Conservation (phyloP, 2,797 vertebrate species). For the Setipinna tenuifilis region DNA sequence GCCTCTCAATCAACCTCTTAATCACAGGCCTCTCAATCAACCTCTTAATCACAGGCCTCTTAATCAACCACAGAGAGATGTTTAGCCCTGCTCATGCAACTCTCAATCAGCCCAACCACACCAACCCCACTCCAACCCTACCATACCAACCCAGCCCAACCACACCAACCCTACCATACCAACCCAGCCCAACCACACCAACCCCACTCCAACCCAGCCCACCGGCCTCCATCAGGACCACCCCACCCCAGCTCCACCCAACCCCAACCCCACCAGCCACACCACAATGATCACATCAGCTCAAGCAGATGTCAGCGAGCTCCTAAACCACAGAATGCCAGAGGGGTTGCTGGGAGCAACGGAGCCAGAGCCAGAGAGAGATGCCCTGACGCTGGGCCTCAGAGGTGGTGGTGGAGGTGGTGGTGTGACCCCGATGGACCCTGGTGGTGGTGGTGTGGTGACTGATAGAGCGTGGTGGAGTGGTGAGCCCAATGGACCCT, state of each 20-base stretch:
- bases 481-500: too few relatives aligned
- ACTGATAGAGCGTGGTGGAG: too few relatives aligned
- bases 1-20: not conserved
- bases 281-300: not conserved
- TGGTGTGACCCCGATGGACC: not conserved
- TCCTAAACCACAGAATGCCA: not conserved
- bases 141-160: too few relatives aligned
- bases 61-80: not conserved
- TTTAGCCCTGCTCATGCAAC: not conserved
- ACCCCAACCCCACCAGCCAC: not conserved
- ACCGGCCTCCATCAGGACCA: too few relatives aligned
- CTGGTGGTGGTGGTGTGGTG: too few relatives aligned
- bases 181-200: too few relatives aligned
- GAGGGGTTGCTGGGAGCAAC: not conserved
- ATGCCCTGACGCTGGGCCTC: not conserved
- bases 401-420: not conserved
- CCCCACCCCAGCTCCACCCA: too few relatives aligned
- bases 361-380: not conserved
- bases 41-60: not conserved
- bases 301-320: not conserved
- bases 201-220: too few relatives aligned
- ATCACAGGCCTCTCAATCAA: not conserved
- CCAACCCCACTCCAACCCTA: too few relatives aligned
- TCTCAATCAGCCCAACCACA: not conserved
- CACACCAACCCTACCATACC: too few relatives aligned